A percentile compares a stretch with the other conserved stretches of the same genome.
phyloP scores from a whole-genome alignment of 2,888 invertebrate species.

The Spodoptera picta region DNA sequence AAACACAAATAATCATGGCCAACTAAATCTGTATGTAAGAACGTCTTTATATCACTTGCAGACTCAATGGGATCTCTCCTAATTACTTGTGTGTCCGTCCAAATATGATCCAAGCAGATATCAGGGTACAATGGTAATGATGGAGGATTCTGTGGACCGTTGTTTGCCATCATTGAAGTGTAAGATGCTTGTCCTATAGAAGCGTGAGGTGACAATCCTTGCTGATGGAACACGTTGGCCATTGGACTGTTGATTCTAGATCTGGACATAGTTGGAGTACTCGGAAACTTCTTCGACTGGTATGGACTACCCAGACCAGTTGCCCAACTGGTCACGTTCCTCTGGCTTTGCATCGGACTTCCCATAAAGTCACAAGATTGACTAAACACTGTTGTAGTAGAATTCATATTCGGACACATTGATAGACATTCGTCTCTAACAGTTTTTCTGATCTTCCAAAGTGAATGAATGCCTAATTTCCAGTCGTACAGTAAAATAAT shows the following conservation, averaged over 20 bases:
- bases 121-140: constrained; percentile 94
- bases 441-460: constrained; percentile 94
- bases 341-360: constrained; percentile 80
- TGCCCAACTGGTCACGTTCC: constrained; percentile 76
- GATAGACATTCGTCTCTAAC: constrained; percentile 91
- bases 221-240: constrained; percentile 83
- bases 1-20: constrained; percentile 96
- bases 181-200: constrained; percentile 84
- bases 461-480: constrained; percentile 93
- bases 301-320: constrained; percentile 79
- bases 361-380: constrained; percentile 81
- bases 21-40: constrained; percentile 95
- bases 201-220: constrained; percentile 83
- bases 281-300: constrained; percentile 73
- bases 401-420: constrained; percentile 88
- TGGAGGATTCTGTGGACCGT: constrained; percentile 83
- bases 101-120: constrained; percentile 95
- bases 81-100: constrained; percentile 92
- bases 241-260: constrained; percentile 82
- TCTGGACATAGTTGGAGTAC: constrained; percentile 71
- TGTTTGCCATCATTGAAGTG: constrained; percentile 82
- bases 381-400: constrained; percentile 77
- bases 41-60: constrained; percentile 89
- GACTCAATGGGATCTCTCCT: constrained; percentile 77
- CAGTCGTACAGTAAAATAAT: constrained; percentile 94